phyloP scores from a whole-genome alignment of 2,113 vertebrate species.

The Vombatus ursinus region DNA sequence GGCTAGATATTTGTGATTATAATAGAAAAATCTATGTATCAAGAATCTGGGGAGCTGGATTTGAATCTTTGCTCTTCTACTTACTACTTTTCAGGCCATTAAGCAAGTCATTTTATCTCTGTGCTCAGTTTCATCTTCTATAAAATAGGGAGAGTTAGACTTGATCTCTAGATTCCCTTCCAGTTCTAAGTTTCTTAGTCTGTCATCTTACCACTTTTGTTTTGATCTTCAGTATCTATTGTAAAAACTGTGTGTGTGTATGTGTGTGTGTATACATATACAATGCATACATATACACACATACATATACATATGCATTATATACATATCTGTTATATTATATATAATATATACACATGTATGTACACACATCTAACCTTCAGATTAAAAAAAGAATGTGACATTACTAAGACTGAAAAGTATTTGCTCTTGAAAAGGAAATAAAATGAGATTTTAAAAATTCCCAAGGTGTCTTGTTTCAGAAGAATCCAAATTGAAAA shows the following conservation, averaged over 20 bases:
- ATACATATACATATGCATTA: too few relatives aligned
- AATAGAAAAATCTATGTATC: background rate
- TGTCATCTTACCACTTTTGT: background rate
- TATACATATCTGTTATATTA: too few relatives aligned
- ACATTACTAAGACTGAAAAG: background rate
- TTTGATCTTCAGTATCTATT: background rate
- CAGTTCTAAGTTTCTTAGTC: background rate
- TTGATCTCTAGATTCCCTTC: background rate
- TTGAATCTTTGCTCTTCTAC: background rate
- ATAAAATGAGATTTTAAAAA: background rate
- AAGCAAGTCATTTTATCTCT: background rate
- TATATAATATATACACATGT: too few relatives aligned
- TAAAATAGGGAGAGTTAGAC: background rate
- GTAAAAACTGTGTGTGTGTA: background rate
- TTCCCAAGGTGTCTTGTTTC: background rate
- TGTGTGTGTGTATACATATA: background rate
- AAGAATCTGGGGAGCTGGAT: background rate
- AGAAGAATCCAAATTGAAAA: too few relatives aligned
- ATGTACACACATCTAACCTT: background rate
- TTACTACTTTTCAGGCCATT: background rate
- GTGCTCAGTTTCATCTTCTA: background rate
- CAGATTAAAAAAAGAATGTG: background rate
- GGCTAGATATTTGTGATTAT: background rate
- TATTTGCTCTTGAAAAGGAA: background rate
- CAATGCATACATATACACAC: too few relatives aligned